phyloP scores from a whole-genome alignment of 1,140 invertebrate species.

The Orussus abietinus region DNA sequence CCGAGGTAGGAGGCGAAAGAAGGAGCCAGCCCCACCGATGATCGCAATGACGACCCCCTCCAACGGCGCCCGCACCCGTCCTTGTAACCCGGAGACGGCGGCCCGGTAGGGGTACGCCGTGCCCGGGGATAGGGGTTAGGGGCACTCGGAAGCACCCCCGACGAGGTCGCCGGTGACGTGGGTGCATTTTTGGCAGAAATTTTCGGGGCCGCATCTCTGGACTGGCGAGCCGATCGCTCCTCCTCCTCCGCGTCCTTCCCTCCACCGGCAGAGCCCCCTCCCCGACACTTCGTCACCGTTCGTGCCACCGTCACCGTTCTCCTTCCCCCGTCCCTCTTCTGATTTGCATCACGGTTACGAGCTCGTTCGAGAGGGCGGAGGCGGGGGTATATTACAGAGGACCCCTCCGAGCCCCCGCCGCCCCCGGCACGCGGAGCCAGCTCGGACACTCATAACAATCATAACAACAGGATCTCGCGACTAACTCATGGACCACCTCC shows the following conservation, averaged over 20 bases:
- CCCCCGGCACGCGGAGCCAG: slow-evolving; percentile 29
- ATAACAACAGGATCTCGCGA: slow-evolving; percentile 48
- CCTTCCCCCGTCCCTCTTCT: slow-evolving; percentile 28
- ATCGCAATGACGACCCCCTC: too few species aligned
- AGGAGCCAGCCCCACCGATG: too few species aligned
- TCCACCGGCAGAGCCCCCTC: slow-evolving; percentile 16
- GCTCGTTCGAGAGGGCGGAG: slow-evolving; percentile 31
- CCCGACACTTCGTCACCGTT: too few species aligned
- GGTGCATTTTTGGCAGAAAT: too few species aligned
- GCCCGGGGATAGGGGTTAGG: too few species aligned
- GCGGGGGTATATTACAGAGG: slow-evolving; percentile 43
- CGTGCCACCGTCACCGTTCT: slow-evolving; percentile 16
- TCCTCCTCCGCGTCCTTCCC: slow-evolving; percentile 10
- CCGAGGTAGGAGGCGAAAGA: too few species aligned
- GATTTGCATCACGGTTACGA: slow-evolving; percentile 50
- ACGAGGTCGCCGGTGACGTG: too few species aligned
- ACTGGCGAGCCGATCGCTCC: slow-evolving; percentile 17
- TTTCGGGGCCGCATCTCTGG: too few species aligned
- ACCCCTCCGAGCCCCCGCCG: slow-evolving; percentile 5
- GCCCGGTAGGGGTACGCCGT: too few species aligned
- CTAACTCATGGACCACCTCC: slow-evolving; percentile 51
- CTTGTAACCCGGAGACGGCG: too few species aligned
- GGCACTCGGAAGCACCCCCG: too few species aligned
- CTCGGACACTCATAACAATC: slow-evolving; percentile 53
- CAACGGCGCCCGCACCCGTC: too few species aligned